Evolutionary conservation across 2,888 invertebrate species (phyloP), one percentile per base, ranked within the genome.

Genomic region (Chalcis sispes): DNA sequence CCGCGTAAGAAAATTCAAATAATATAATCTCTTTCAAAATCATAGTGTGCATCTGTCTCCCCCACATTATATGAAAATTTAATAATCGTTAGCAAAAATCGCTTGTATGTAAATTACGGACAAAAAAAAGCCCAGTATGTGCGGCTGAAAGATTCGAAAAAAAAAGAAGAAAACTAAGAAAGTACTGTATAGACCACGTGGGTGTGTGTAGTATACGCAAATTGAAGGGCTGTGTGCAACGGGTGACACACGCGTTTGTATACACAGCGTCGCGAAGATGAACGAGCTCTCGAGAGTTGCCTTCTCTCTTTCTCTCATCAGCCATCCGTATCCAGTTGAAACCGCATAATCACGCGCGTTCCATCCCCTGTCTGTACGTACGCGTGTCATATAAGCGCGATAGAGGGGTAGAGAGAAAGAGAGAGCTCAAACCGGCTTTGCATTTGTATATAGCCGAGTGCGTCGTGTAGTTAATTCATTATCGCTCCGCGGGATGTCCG

Each of bases 391-490:
- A 13, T 29, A 29, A 10, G n/a, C 29, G 20, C 23, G 48, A 59
- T 32, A 40, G 52, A 8, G 3, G 32, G 32, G 32, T 32, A 32
- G 32, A 8, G 32, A 5, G n/a, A n/a, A n/a, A n/a, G n/a, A n/a
- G n/a, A n/a, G n/a, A n/a, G n/a, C n/a, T n/a, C n/a, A n/a, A n/a
- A n/a, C n/a, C n/a, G n/a, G n/a, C n/a, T n/a, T 29, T 27, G n/a
- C 29, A 42, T 40, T 25, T 48, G 75, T 59, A 50, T 46, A 70
- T 52, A 72, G 54, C 58, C 66, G 75, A 66, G 52, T 70, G 67
- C 70, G 77, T 79, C 78, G 75, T 79, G 74, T 80, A 82, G 81
- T 82, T 83, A 82, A 83, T 82, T 83, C 82, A 82, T 83, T 81
- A 82, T 80, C 80, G 79, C 80, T 64, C 80, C 61, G 78, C 79